phyloP scores from a whole-genome alignment of 2,888 invertebrate species.

The Cartodere bifasciata region DNA sequence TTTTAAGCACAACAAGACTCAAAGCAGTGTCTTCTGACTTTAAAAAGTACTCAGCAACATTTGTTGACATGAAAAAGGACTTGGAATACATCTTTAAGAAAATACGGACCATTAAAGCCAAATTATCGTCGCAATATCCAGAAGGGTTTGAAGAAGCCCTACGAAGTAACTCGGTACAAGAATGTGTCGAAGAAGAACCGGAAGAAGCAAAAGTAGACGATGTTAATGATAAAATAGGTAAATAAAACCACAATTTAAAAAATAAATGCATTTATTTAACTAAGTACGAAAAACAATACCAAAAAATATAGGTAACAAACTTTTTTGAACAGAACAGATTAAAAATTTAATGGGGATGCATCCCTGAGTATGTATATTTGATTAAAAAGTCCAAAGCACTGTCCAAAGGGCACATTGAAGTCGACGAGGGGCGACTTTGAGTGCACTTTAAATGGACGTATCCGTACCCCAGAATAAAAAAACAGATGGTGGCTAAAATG shows the following conservation, averaged over 20 bases:
- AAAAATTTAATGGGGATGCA: not conserved
- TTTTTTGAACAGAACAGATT: slow-evolving; percentile 1
- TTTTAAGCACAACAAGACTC: slow-evolving; percentile 76
- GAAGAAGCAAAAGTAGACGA: no score
- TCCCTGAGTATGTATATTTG: not conserved
- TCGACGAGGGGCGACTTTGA: not conserved
- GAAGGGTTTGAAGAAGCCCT: slow-evolving; percentile 50
- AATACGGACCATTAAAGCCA: slow-evolving; percentile 71
- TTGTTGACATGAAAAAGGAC: slow-evolving; percentile 88
- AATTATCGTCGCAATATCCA: slow-evolving; percentile 56
- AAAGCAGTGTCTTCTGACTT: slow-evolving; percentile 81
- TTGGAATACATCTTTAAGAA: slow-evolving; percentile 89
- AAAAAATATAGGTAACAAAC: not conserved
- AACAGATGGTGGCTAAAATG: no score
- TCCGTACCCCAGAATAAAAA: no score
- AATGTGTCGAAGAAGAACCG: no score
- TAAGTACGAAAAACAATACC: not conserved
- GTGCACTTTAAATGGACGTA: no score
- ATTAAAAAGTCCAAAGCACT: slow-evolving; percentile 1
- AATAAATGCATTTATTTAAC: not conserved
- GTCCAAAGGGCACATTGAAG: slow-evolving; percentile 1
- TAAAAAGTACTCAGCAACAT: slow-evolving; percentile 74
- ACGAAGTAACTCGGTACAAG: no score
- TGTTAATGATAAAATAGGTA: no score
- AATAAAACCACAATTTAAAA: no score